Evolutionary conservation across 2,888 invertebrate genomes (phyloP).

Genomic region (Heliconius aoede): DNA sequence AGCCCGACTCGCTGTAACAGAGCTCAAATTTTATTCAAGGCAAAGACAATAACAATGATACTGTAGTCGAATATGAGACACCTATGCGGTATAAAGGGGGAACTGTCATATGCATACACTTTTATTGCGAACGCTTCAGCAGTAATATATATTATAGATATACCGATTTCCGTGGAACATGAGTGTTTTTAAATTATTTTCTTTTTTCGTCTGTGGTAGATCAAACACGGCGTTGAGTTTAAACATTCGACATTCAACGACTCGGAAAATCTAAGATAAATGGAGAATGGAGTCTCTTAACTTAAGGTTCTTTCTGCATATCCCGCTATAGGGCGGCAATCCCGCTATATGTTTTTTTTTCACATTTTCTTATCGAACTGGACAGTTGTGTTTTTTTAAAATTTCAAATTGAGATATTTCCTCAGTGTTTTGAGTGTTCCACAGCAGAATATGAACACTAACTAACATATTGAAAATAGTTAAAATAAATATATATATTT

Average conservation of each 20-base stretch:
- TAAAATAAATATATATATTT: too few relatives aligned
- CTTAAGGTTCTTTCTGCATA: not conserved
- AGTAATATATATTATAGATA: constrained; percentile 15
- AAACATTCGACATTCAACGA: not conserved
- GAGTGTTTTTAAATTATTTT: not conserved
- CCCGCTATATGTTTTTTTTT: too few relatives aligned
- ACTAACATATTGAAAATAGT: too few relatives aligned
- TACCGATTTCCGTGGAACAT: not conserved
- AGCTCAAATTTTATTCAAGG: constrained; percentile 48
- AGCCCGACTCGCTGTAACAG: constrained; percentile 43
- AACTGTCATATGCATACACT: constrained; percentile 38
- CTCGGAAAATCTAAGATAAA: not conserved
- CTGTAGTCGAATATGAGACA: constrained; percentile 42
- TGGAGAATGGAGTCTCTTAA: not conserved
- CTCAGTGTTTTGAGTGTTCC: too few relatives aligned
- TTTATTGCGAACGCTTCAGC: constrained; percentile 34
- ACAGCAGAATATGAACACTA: too few relatives aligned
- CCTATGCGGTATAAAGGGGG: constrained; percentile 34
- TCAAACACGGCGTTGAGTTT: not conserved
- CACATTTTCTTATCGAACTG: not conserved
- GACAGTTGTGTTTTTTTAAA: not conserved
- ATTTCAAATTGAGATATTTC: not conserved
- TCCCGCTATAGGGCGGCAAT: too few relatives aligned
- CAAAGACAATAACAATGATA: constrained; percentile 44
- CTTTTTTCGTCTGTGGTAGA: not conserved